These are phyloP conservation scores for Trissolcus japonicus DNA, from an alignment of 2,888 invertebrate genomes.

Conservation along the genomic window DNA sequence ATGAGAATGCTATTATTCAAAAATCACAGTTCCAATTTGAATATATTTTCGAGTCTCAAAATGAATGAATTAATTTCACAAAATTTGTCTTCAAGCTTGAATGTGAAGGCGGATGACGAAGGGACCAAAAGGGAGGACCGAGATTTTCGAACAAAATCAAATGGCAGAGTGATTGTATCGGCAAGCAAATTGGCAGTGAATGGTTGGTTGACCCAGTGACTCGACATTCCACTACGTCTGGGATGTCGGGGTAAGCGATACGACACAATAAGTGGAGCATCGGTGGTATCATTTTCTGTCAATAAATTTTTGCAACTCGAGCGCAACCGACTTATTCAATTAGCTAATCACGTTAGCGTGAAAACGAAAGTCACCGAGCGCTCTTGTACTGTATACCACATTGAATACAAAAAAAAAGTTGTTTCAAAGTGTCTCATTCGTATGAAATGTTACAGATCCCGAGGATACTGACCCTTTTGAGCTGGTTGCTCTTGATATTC, in stretches of 20 bases:
- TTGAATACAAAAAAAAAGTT: neutral
- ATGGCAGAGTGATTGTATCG: no score
- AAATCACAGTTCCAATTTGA: no score
- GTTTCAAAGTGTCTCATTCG: neutral
- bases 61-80: no score
- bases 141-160: no score
- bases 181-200: conserved; percentile 19
- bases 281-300: conserved; percentile 30
- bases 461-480: conserved; percentile 91
- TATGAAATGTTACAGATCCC: neutral
- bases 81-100: no score
- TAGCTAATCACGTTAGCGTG: conserved; percentile 32
- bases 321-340: conserved; percentile 18
- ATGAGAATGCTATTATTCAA: no score
- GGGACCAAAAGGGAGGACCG: no score
- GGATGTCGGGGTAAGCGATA: conserved; percentile 49
- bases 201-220: conserved; percentile 50
- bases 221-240: conserved; percentile 46
- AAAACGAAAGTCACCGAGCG: conserved; percentile 32
- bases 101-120: no score
- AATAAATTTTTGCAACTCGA: conserved; percentile 6
- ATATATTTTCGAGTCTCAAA: no score
- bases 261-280: conserved; percentile 51
- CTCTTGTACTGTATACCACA: neutral
- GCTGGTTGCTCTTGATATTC: conserved; percentile 97